Evolutionary conservation across 2,797 vertebrate genomes (phyloP), one percentile per base, ranked within the genome.

Genomic region (Crotalus adamanteus): DNA sequence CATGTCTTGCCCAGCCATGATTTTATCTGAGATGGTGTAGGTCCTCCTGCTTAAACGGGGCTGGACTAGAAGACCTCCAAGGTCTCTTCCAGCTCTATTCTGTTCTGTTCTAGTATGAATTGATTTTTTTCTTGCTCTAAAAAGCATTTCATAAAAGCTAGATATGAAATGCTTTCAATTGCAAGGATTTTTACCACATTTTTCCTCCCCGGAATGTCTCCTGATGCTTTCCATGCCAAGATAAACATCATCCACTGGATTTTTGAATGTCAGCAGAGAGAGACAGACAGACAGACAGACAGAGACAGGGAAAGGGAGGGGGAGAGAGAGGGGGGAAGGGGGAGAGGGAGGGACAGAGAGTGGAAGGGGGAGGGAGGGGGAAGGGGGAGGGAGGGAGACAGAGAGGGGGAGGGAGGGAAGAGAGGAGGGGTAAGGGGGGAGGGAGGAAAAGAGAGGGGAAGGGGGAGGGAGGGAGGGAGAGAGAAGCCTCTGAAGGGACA

Each of bases 281-380:
- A 59, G 85, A 56, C 53, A 56, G 28, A 51, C 5, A 51, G 51
- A 51, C 6, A 7, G 51, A 51, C 31, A 6, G 6, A 6, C 0
- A 6, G 37, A 37, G 2, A 37, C 37, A 51, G 51, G 1, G 51
- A 0, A 37, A 37, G 42, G 47, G 47, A 51, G 6, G 47, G 51
- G 7, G 51, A 51, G 51, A 51, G 51, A 8, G 51, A 1, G 51
- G 1, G 1, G 0, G 51, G 0, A 1, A 1, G 51, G 0, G 6
- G 0, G 47, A 51, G 47, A 1, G 6, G 1, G 47, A 7, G 47
- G 0, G 47, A 7, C 4, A 37, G 55, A 9, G 20, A 57, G 8
- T 2, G 37, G 37, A 37, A 37, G 37, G 37, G 37, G 37, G 37
- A 37, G 37, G 37, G 37, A 37, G 37, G 37, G 37, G 37, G 37